Evolutionary conservation across 2,797 vertebrate species (phyloP), one percentile per base, ranked within the genome.

Genomic region (Bucorvus abyssinicus): DNA sequence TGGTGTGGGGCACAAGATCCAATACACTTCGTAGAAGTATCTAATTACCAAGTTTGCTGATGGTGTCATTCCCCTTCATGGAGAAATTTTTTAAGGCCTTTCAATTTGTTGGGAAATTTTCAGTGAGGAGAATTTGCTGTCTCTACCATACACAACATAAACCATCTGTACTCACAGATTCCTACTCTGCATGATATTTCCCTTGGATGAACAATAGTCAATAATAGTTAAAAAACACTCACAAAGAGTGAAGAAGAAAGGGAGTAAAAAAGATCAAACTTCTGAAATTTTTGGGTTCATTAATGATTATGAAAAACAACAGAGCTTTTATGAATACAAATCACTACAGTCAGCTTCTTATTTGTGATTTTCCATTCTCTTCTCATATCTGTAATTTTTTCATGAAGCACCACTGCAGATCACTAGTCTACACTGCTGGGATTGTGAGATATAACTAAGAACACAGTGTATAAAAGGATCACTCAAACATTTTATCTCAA

Each of bases 341-440:
- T 82, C 1, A 26, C 16, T 56, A 1, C 40, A 30, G 40, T 67
- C 38, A 73, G 6, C n/a, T 90, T 75, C 38, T 55, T 79, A 63
- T 84, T 84, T 74, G 10, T 59, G 26, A 36, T 40, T 82, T 90
- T 82, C 21, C 23, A 27, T 82, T 90, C 89, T 75, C 38, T 81
- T 60, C 67, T 76, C 27, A 9, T 64, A 47, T 60, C 30, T 68
- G 36, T 73, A 7, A 9, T 67, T 69, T 84, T 86, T 85, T 65
- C 1, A 1, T 24, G 57, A 73, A 89, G 23, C 21, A 55, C 29
- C 0, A 0, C 67, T 94, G 55, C 70, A 87, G n/a, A 30, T 73
- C 16, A 60, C n/a, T 73, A 44, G 26, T 84, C 80, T 70, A 20
- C 40, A 38, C 30, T 81, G 38, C 53, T 84, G 44, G 49, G 30